Evolutionary conservation across 2,797 vertebrate genomes (phyloP).

Genomic region (Adelosebastes latens): DNA sequence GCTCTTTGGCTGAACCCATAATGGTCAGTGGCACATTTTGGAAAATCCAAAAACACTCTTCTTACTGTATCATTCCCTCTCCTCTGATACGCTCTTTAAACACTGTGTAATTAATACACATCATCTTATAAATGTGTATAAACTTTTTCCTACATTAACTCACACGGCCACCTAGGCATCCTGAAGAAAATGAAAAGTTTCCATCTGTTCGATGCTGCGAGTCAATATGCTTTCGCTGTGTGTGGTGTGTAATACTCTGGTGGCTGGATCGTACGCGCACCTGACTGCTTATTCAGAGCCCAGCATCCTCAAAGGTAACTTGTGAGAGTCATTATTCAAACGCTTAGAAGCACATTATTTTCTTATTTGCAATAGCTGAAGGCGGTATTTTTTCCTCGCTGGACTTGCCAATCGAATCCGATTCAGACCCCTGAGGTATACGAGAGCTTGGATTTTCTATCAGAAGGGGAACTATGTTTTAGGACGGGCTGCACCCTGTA

Average conservation of each 20-base stretch:
- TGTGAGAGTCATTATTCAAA: conserved; percentile 61
- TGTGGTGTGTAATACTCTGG: conserved; percentile 37
- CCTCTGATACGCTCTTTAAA: not conserved
- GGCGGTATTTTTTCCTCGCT: conserved; percentile 7
- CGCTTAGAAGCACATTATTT: conserved; percentile 54
- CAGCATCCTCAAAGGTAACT: conserved; percentile 51
- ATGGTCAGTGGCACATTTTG: not conserved
- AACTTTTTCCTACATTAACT: conserved; percentile 9
- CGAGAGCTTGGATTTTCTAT: conserved; percentile 28
- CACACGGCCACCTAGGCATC: conserved; percentile 19
- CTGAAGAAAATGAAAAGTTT: conserved; percentile 58
- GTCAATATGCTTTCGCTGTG: conserved; percentile 47
- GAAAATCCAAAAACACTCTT: not conserved
- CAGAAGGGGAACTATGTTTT: conserved; percentile 32
- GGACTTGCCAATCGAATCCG: conserved; percentile 22
- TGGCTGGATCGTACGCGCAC: conserved; percentile 36
- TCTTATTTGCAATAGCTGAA: conserved; percentile 55
- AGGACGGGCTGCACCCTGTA: conserved; percentile 16
- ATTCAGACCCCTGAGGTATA: conserved; percentile 20
- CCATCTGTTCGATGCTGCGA: conserved; percentile 53
- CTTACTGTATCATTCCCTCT: not conserved
- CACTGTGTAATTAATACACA: conserved; percentile 69
- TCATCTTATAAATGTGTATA: conserved; percentile 14
- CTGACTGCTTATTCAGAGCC: conserved; percentile 51
- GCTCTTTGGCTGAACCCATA: not conserved